A percentile compares a stretch with the other conserved stretches of the same genome.
These are phyloP conservation scores for Parauchenoglanis punctatus DNA, from an alignment of 2,797 vertebrate genomes.

Conservation along the genomic window DNA sequence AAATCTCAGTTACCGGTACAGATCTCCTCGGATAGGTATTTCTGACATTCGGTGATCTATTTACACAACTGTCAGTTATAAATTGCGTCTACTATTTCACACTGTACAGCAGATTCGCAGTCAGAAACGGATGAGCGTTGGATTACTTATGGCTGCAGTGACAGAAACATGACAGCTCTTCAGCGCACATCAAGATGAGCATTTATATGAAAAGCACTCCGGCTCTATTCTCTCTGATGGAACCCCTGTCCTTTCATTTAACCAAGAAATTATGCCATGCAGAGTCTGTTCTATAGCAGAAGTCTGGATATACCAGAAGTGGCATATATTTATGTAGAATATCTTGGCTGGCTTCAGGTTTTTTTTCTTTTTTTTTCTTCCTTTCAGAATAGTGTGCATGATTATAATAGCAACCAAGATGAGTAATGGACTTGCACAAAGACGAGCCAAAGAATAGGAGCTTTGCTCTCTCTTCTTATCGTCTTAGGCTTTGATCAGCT, in stretches of 20 bases:
- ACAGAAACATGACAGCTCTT: conserved; percentile 39
- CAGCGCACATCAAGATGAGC: conserved; percentile 37
- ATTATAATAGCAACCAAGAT: conserved; percentile 48
- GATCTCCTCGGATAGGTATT: conserved; percentile 13
- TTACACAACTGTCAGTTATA: conserved; percentile 41
- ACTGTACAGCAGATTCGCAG: conserved; percentile 7
- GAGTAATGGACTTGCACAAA: conserved; percentile 51
- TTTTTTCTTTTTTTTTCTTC: not conserved
- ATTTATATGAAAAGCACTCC: conserved; percentile 30
- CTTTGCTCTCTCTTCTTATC: conserved; percentile 48
- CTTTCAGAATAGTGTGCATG: conserved; percentile 16
- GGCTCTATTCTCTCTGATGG: conserved; percentile 2
- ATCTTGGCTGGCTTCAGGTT: not conserved
- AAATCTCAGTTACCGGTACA: not conserved
- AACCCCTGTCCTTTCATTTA: not conserved
- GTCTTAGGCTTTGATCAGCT: conserved; percentile 55
- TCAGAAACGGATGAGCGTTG: conserved; percentile 1
- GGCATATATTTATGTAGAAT: not conserved
- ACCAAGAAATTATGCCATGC: conserved; percentile 1
- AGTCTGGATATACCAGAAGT: conserved; percentile 12
- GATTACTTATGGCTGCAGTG: conserved; percentile 23
- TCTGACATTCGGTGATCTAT: conserved; percentile 33
- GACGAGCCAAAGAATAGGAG: conserved; percentile 41
- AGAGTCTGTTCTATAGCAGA: not conserved
- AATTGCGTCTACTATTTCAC: conserved; percentile 6